Evolutionary conservation across 2,888 invertebrate genomes (phyloP).

Genomic region (Tiliacea aurago): DNA sequence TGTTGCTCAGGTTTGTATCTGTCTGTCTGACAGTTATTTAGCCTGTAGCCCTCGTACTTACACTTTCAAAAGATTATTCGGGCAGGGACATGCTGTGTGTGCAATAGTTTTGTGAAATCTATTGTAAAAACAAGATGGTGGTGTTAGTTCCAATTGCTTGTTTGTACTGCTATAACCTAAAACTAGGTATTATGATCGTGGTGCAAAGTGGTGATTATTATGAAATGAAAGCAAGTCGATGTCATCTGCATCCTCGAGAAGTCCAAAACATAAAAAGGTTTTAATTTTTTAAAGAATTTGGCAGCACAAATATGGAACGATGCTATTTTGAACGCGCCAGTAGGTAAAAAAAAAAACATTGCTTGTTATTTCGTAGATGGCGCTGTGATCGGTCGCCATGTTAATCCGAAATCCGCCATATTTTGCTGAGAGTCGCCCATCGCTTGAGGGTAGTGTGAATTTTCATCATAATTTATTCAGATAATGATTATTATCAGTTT

Average conservation of each 20-base stretch:
- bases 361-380: slow-evolving; percentile 73
- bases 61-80: background rate
- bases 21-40: background rate
- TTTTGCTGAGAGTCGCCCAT: slow-evolving; percentile 88
- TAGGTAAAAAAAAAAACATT: slow-evolving; percentile 58
- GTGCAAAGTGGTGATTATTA: no score
- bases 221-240: background rate
- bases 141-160: background rate
- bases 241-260: background rate
- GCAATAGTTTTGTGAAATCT: background rate
- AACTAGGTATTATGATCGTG: background rate
- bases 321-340: slow-evolving; percentile 47
- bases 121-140: background rate
- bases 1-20: background rate
- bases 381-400: slow-evolving; percentile 83
- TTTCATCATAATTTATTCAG: slow-evolving; percentile 81
- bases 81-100: background rate
- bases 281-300: background rate
- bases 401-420: slow-evolving; percentile 87
- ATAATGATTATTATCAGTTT: slow-evolving; percentile 86
- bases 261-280: background rate
- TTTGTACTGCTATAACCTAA: background rate
- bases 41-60: background rate
- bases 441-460: slow-evolving; percentile 84
- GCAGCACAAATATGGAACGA: background rate